Evolutionary conservation across 2,888 invertebrate genomes (phyloP).

Genomic region (Noctua comes): DNA sequence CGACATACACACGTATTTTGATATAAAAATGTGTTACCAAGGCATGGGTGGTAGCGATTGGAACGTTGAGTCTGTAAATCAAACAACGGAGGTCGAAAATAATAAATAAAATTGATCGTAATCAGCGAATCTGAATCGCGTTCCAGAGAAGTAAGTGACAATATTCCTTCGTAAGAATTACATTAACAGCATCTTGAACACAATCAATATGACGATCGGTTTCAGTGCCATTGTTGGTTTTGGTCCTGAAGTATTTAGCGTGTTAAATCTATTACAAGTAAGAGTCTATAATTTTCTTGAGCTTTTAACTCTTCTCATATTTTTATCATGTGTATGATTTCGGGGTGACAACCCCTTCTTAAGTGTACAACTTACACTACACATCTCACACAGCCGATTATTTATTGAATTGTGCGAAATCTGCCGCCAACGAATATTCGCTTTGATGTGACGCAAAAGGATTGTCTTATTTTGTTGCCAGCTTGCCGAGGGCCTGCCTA

Average conservation of each 20-base stretch:
- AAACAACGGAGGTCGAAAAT: background rate
- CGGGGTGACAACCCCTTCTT: background rate
- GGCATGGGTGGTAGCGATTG: constrained; percentile 40
- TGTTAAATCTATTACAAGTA: background rate
- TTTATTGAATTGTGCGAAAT: constrained; percentile 79
- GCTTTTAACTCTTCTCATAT: too few species aligned
- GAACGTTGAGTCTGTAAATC: background rate
- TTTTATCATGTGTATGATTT: background rate
- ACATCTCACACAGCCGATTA: constrained; percentile 70
- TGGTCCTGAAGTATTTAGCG: background rate
- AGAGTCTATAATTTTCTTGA: background rate
- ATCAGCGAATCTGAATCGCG: background rate
- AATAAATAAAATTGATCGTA: background rate
- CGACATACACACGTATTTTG: constrained; percentile 71
- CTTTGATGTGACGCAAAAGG: constrained; percentile 74
- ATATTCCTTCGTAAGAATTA: background rate
- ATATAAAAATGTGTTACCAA: constrained; percentile 63
- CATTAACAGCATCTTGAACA: background rate
- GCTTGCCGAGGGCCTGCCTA: constrained; percentile 12
- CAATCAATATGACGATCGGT: background rate
- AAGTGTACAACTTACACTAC: constrained; percentile 49
- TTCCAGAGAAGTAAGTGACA: background rate
- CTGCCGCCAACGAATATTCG: constrained; percentile 70
- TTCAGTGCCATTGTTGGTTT: background rate
- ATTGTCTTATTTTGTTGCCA: constrained; percentile 71